These are phyloP conservation scores for Chlorodrepanis virens DNA, from an alignment of 2,113 vertebrate species.

Conservation along the genomic window DNA sequence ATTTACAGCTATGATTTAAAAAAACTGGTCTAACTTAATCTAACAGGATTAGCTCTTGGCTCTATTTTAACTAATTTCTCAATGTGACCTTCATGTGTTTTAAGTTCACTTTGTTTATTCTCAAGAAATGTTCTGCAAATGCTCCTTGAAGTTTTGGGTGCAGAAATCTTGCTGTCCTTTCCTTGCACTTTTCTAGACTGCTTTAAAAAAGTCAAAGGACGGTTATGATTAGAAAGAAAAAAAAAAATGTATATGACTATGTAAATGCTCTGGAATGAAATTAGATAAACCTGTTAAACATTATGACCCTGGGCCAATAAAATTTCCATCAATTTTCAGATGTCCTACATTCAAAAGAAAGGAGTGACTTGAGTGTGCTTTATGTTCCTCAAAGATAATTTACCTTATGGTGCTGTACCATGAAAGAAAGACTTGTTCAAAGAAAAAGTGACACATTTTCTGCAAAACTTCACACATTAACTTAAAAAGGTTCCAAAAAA, in stretches of 20 bases:
- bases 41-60: neutral
- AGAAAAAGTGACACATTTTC: constrained; percentile 55
- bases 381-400: constrained; percentile 65
- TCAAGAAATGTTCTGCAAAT: neutral
- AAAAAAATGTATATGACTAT: neutral
- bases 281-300: constrained; percentile 58
- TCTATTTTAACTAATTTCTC: constrained; percentile 26
- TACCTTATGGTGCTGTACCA: constrained; percentile 55
- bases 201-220: constrained; percentile 27
- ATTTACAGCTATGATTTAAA: neutral
- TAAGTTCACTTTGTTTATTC: neutral
- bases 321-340: constrained; percentile 56
- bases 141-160: neutral
- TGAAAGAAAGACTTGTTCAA: constrained; percentile 66
- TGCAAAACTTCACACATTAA: constrained; percentile 53
- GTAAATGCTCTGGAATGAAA: constrained; percentile 52
- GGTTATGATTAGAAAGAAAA: constrained; percentile 1
- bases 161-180: neutral
- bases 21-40: neutral
- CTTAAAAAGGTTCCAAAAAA: constrained; percentile 60
- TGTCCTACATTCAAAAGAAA: constrained; percentile 57
- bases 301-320: constrained; percentile 49
- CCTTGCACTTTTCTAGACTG: neutral
- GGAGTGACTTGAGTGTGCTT: constrained; percentile 34
- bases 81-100: constrained; percentile 6